Conservation (phyloP, 2,888 invertebrate species). For the Frankliniella fusca region DNA sequence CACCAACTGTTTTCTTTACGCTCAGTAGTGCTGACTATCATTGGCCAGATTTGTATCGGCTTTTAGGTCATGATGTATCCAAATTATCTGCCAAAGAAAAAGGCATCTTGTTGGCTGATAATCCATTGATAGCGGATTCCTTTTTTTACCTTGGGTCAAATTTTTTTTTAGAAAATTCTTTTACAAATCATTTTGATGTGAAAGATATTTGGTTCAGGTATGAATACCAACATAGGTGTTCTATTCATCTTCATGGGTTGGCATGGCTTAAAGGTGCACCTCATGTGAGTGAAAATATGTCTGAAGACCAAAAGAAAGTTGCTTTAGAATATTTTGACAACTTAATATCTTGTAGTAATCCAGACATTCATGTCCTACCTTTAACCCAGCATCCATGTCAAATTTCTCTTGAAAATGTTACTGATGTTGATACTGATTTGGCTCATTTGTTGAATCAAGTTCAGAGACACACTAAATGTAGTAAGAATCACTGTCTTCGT, state of each 20-base stretch:
- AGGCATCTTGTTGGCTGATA: background rate
- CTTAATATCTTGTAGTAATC: background rate
- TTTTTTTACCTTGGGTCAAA: background rate
- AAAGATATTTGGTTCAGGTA: background rate
- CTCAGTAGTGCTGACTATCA: background rate
- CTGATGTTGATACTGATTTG: background rate
- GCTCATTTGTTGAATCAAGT: slow-evolving; percentile 16
- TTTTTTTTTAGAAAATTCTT: background rate
- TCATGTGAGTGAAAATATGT: background rate
- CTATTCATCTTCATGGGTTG: background rate
- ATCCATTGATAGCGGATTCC: background rate
- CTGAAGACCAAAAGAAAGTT: background rate
- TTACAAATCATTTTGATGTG: background rate
- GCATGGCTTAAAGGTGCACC: background rate
- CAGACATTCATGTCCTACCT: background rate
- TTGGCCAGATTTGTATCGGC: background rate
- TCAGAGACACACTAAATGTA: background rate
- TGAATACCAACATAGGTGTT: background rate
- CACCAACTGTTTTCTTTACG: background rate
- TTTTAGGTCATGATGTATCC: background rate
- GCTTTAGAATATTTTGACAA: background rate
- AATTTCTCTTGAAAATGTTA: background rate
- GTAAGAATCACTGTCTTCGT: too few relatives aligned
- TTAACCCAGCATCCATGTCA: background rate
- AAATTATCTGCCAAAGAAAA: background rate